Evolutionary conservation across 2,113 vertebrate genomes (phyloP), one percentile per base, ranked within the genome.

Genomic region (Rhizomys pruinosus): DNA sequence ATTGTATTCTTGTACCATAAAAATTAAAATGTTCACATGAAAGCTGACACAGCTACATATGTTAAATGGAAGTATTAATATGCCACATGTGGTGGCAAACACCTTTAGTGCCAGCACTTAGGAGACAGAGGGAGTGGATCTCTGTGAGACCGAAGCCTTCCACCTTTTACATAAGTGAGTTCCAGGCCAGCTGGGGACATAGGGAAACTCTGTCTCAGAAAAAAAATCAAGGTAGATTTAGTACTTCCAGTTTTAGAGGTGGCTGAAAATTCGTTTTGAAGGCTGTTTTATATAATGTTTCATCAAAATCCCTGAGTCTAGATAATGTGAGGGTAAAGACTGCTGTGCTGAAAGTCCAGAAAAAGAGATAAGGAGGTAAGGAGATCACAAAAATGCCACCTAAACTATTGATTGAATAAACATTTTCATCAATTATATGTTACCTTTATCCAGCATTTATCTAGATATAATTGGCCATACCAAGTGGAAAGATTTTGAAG

Each of bases 321-420:
- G 29, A 29, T 8, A 0, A 12, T 34, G 1, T 52, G 13, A n/a
- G 9, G 15, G 0, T 22, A n/a, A 77, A 32, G n/a, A 22, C 20
- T 52, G 27, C 32, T 34, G 29, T n/a, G 42, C 37, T 34, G 13
- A 81, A 32, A 2, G 11, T 34, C 13, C 25, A 66, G 27, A 86
- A 17, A 47, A 42, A 3, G 25, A 59, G 23, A 64, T 3, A 44
- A 76, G 34, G 61, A 72, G 2, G 44, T 23, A 59, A 64, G 9
- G 17, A 15, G 17, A 27, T 37, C 44, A 34, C 29, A 22, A 52
- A 78, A 10, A 2, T 87, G 1, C 12, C 20, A 79, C 52, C 22
- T 73, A 73, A 72, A 0, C 16, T 8, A 69, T 39, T 39, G 20
- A 16, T 77, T 87, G 59, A 52, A 57, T 42, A 80, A 22, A 63